Evolutionary conservation across 2,888 invertebrate genomes (phyloP).

Genomic region (Mongoloraphidia duomilia): DNA sequence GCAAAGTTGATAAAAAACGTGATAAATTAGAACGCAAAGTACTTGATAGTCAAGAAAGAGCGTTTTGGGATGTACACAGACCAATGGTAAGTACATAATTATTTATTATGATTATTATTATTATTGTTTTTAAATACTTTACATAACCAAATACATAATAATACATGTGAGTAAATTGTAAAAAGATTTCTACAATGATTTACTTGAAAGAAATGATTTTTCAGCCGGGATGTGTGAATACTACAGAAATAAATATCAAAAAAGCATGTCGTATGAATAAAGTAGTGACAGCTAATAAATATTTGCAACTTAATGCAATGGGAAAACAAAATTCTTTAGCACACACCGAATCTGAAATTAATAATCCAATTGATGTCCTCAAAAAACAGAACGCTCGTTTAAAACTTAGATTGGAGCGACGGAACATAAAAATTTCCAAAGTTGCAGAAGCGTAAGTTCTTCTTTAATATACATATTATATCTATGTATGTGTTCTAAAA

Average conservation of each 20-base stretch:
- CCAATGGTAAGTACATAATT: constrained; percentile 61
- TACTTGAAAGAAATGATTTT: constrained; percentile 15
- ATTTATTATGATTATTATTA: not conserved
- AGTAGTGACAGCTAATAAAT: constrained; percentile 29
- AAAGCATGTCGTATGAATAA: constrained; percentile 67
- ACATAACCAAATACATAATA: not conserved
- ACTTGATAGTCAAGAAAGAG: constrained; percentile 94
- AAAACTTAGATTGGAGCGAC: constrained; percentile 64
- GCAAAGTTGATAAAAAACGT: constrained; percentile 95
- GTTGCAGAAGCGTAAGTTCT: constrained; percentile 80
- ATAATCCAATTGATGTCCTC: constrained; percentile 28
- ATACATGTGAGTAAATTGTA: too few species aligned
- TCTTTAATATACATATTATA: not conserved
- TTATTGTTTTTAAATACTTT: not conserved
- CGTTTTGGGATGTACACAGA: constrained; percentile 99
- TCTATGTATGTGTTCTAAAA: not conserved
- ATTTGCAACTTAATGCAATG: constrained; percentile 30
- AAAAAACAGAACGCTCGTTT: constrained; percentile 58
- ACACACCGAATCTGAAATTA: constrained; percentile 28
- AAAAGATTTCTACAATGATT: too few species aligned
- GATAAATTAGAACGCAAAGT: constrained; percentile 97
- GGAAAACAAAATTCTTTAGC: constrained; percentile 42
- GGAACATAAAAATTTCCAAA: constrained; percentile 84
- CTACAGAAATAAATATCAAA: constrained; percentile 95
- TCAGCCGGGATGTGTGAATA: constrained; percentile 96